These are phyloP conservation scores for Eptatretus burgeri DNA, from an alignment of 2,113 vertebrate species.

Conservation along the genomic window DNA sequence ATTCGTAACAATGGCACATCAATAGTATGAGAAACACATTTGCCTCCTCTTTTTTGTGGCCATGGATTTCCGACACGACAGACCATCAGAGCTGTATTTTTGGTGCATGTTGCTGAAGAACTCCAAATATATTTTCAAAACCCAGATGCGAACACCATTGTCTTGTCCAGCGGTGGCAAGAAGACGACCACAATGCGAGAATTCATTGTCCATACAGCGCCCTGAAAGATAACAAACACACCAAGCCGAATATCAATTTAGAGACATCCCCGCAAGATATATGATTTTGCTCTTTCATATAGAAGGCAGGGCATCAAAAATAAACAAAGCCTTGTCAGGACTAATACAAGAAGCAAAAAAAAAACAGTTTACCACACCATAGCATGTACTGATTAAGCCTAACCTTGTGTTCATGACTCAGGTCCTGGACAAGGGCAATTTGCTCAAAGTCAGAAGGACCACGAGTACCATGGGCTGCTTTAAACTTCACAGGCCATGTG, in stretches of 20 bases:
- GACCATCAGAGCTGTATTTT: slow-evolving; percentile 98
- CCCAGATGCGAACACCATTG: slow-evolving; percentile 90
- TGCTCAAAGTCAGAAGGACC: slow-evolving; percentile 94
- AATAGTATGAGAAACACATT: no score
- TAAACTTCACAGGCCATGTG: slow-evolving; percentile 79
- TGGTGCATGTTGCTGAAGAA: slow-evolving; percentile 96
- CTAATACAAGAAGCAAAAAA: not conserved
- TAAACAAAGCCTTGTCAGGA: no score
- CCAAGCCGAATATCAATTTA: no score
- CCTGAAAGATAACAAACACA: slow-evolving; percentile 17
- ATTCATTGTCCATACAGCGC: slow-evolving; percentile 98
- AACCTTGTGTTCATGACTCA: slow-evolving; percentile 92
- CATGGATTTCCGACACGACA: slow-evolving; percentile 2
- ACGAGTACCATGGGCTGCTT: slow-evolving; percentile 88
- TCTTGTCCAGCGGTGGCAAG: slow-evolving; percentile 82
- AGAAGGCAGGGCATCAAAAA: no score
- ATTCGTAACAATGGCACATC: no score
- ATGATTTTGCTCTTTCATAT: no score
- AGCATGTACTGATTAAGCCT: slow-evolving; percentile 10
- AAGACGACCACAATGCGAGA: slow-evolving; percentile 77
- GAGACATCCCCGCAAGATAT: no score
- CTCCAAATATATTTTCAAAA: slow-evolving; percentile 77
- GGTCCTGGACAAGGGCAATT: slow-evolving; percentile 80
- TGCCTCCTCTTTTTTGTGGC: no score
- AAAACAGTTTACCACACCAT: not conserved